Conservation (phyloP, 30 jellyfish, hydroid and myxozoan genomes). For the Aurelia aurita complex sp. Pacific region DNA sequence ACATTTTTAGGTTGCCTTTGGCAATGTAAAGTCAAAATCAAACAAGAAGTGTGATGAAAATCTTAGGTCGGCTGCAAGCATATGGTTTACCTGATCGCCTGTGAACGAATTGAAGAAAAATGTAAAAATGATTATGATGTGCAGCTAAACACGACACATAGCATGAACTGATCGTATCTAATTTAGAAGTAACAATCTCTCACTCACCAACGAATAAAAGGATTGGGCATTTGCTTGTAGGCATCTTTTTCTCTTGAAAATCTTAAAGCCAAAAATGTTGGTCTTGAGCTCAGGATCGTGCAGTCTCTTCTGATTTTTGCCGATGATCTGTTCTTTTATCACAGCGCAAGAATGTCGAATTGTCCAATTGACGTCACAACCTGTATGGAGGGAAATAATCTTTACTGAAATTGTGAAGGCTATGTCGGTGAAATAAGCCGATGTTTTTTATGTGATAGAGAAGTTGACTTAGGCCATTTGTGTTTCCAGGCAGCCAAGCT, state of each 20-base stretch:
- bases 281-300: slow-evolving; percentile 48
- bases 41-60: too few species aligned
- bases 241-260: background rate
- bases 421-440: slow-evolving; percentile 18
- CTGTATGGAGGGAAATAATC: slow-evolving; percentile 30
- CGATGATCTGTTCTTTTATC: slow-evolving; percentile 49
- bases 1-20: too few species aligned
- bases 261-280: background rate
- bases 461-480: background rate
- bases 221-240: background rate
- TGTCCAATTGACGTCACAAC: slow-evolving; percentile 71
- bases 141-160: background rate
- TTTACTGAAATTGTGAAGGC: background rate
- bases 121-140: too few species aligned
- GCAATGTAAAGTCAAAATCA: too few species aligned
- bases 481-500: too few species aligned
- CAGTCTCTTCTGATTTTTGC: slow-evolving; percentile 26
- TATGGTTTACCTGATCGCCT: too few species aligned
- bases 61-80: too few species aligned
- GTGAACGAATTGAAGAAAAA: too few species aligned
- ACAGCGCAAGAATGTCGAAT: slow-evolving; percentile 56
- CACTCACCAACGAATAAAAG: too few species aligned
- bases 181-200: too few species aligned
- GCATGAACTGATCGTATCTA: background rate
- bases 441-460: slow-evolving; percentile 1